Percentiles rank a stretch among this genome's conserved stretches.
Evolutionary conservation across 2,888 invertebrate species (phyloP).

Genomic region (Pemphredon lugubris): DNA sequence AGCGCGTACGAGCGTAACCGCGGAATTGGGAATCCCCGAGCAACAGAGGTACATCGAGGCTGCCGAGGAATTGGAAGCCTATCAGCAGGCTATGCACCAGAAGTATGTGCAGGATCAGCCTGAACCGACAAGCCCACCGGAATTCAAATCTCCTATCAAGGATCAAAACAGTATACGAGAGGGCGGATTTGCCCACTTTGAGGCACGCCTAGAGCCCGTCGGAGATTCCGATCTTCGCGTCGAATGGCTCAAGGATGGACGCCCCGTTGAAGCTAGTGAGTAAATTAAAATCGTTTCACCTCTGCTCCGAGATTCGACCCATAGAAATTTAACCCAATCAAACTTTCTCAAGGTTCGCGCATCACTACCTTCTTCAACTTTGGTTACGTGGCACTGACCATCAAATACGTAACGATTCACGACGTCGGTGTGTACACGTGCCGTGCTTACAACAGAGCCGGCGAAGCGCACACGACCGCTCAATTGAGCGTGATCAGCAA

Average conservation of each 20-base stretch:
- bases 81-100: conserved; percentile 91
- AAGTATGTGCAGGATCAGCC: conserved; percentile 91
- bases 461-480: conserved; percentile 92
- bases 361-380: conserved; percentile 97
- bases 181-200: conserved; percentile 97
- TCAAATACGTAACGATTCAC: conserved; percentile 93
- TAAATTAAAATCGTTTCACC: conserved; percentile 35
- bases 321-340: neutral
- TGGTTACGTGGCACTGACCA: conserved; percentile 96
- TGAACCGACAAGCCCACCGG: conserved; percentile 90
- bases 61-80: conserved; percentile 94
- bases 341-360: conserved; percentile 86
- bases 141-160: conserved; percentile 94
- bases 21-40: conserved; percentile 94
- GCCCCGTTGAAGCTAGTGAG: conserved; percentile 92
- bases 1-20: conserved; percentile 91
- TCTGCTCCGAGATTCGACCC: no score
- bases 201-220: conserved; percentile 95
- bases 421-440: conserved; percentile 96
- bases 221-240: conserved; percentile 94
- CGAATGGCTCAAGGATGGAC: conserved; percentile 96
- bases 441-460: conserved; percentile 92
- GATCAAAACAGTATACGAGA: conserved; percentile 93
- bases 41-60: conserved; percentile 95
- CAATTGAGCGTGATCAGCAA: conserved; percentile 92